These are phyloP conservation scores for Arremon brunneinucha DNA, from an alignment of 2,797 vertebrate genomes.

Conservation along the genomic window DNA sequence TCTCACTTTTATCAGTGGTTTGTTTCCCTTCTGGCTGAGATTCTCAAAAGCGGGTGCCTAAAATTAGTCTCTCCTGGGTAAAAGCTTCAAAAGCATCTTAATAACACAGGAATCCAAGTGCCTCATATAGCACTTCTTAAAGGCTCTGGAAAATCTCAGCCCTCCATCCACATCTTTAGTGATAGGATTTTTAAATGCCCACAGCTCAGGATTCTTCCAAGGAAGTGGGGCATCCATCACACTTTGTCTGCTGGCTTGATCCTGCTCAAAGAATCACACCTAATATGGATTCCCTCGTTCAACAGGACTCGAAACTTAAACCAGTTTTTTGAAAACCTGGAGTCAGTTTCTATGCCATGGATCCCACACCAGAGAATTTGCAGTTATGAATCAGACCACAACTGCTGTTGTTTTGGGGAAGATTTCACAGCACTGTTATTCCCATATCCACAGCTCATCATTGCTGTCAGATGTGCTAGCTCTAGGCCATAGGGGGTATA, in stretches of 20 bases:
- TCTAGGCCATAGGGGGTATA: neutral
- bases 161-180: neutral
- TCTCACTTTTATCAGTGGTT: conserved; percentile 28
- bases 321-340: neutral
- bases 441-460: neutral
- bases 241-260: neutral
- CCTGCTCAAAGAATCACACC: neutral
- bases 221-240: neutral
- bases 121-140: conserved; percentile 6
- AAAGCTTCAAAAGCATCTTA: conserved; percentile 53
- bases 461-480: conserved; percentile 28
- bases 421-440: conserved; percentile 14
- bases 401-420: neutral
- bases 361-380: neutral
- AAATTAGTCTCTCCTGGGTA: conserved; percentile 29
- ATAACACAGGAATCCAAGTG: conserved; percentile 27
- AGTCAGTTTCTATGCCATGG: neutral
- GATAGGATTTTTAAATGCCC: neutral
- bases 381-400: neutral
- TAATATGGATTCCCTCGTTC: neutral
- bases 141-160: conserved; percentile 50
- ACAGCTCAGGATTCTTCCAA: neutral
- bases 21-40: conserved; percentile 27
- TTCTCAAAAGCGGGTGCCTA: conserved; percentile 30
- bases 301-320: neutral